A percentile compares a stretch with the other conserved stretches of the same genome.
phyloP scores from a whole-genome alignment of 2,888 invertebrate species.

The Eurytoma californica region DNA sequence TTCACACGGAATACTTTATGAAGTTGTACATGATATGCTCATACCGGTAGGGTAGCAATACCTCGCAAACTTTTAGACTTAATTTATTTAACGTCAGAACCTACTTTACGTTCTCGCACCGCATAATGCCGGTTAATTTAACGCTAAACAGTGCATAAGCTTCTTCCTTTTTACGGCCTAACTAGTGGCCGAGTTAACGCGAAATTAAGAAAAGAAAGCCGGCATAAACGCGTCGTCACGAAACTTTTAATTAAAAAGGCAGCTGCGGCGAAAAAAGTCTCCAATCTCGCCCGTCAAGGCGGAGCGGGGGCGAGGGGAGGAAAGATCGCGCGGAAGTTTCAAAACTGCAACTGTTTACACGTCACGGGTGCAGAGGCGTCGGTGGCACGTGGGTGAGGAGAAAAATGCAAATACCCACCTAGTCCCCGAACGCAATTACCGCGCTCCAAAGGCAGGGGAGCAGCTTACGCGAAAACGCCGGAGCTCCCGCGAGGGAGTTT shows the following conservation, averaged over 20 bases:
- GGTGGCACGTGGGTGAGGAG: background rate
- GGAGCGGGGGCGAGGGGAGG: background rate
- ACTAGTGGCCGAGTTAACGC: too few relatives aligned
- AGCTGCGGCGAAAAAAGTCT: background rate
- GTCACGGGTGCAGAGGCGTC: background rate
- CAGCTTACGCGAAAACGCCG: too few relatives aligned
- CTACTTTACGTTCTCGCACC: too few relatives aligned
- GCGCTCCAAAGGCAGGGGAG: conserved; percentile 1
- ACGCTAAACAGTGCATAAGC: too few relatives aligned
- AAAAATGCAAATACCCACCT: conserved; percentile 13
- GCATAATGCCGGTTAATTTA: too few relatives aligned
- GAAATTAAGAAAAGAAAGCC: background rate
- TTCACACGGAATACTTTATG: too few relatives aligned
- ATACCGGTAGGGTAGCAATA: too few relatives aligned
- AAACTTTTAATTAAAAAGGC: conserved; percentile 11
- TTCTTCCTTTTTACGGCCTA: too few relatives aligned
- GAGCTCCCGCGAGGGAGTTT: too few relatives aligned
- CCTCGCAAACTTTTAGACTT: too few relatives aligned
- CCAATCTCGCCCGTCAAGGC: background rate
- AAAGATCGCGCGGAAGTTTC: conserved; percentile 3
- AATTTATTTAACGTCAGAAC: too few relatives aligned
- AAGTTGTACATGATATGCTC: too few relatives aligned
- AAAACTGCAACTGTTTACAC: conserved; percentile 24
- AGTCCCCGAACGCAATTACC: conserved; percentile 34
- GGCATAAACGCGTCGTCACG: background rate